Evolutionary conservation across 2,797 vertebrate genomes (phyloP).

Genomic region (Dipus sagitta): DNA sequence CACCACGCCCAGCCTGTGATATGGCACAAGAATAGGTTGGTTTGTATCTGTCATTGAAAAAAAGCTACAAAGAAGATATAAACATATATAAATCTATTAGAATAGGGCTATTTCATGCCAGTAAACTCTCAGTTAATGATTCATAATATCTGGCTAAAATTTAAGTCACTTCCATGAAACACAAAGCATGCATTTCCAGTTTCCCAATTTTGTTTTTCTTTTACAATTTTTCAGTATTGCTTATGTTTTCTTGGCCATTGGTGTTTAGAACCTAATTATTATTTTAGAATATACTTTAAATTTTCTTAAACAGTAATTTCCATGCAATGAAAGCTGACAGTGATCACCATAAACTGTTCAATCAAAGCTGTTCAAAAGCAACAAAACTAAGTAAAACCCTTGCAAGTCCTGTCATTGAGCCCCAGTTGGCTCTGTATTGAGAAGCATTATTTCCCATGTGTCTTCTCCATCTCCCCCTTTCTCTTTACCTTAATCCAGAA

Average conservation of each 20-base stretch:
- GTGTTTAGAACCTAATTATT: slow-evolving; percentile 42
- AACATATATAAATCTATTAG: not conserved
- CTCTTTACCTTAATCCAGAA: not conserved
- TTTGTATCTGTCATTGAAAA: not conserved
- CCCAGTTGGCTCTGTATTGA: not conserved
- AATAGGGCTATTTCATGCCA: not conserved
- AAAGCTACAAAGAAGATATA: not conserved
- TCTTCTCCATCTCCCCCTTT: not conserved
- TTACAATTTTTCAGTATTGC: slow-evolving; percentile 10
- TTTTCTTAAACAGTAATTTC: slow-evolving; percentile 54
- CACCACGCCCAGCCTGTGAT: not conserved
- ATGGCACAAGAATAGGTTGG: not conserved
- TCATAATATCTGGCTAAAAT: slow-evolving; percentile 24
- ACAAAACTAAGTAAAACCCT: not conserved
- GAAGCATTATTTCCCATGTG: not conserved
- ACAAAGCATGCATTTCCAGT: not conserved
- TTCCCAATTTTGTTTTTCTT: not conserved
- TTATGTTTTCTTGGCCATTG: slow-evolving; percentile 13
- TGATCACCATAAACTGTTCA: not conserved
- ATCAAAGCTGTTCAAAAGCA: slow-evolving; percentile 23
- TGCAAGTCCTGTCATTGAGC: not conserved
- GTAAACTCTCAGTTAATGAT: slow-evolving; percentile 14
- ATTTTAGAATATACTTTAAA: not conserved
- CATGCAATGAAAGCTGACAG: slow-evolving; percentile 17
- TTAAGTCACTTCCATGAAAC: slow-evolving; percentile 37